Evolutionary conservation across 2,113 vertebrate species (phyloP).

Genomic region (Montifringilla adamsi): DNA sequence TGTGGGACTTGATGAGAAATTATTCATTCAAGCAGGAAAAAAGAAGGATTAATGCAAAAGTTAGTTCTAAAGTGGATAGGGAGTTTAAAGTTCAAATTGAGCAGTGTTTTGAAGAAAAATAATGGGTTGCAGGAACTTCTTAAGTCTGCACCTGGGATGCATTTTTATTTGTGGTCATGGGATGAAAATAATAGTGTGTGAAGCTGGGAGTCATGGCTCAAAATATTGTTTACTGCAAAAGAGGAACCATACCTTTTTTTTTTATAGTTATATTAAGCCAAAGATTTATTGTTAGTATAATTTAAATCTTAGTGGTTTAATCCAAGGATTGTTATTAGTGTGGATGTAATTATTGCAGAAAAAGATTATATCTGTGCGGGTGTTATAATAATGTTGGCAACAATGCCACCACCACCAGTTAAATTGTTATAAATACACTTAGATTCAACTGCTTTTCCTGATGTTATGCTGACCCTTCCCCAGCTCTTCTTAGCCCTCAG

Average conservation of each 20-base stretch:
- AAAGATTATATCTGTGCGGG: neutral
- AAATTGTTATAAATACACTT: neutral
- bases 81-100: neutral
- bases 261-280: neutral
- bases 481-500: neutral
- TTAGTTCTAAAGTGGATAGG: neutral
- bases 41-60: neutral
- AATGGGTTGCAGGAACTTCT: neutral
- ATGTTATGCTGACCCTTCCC: neutral
- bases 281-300: neutral
- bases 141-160: neutral
- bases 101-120: neutral
- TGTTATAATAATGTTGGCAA: neutral
- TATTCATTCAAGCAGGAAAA: neutral
- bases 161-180: neutral
- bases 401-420: neutral
- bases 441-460: neutral
- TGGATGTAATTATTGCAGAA: neutral
- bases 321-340: neutral
- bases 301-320: neutral
- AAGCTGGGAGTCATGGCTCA: neutral
- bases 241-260: neutral
- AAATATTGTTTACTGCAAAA: neutral
- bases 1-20: slow-evolving; percentile 1
- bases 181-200: neutral